These are phyloP conservation scores for Drosophila antonietae DNA, from an alignment of 2,888 invertebrate species.

Conservation along the genomic window DNA sequence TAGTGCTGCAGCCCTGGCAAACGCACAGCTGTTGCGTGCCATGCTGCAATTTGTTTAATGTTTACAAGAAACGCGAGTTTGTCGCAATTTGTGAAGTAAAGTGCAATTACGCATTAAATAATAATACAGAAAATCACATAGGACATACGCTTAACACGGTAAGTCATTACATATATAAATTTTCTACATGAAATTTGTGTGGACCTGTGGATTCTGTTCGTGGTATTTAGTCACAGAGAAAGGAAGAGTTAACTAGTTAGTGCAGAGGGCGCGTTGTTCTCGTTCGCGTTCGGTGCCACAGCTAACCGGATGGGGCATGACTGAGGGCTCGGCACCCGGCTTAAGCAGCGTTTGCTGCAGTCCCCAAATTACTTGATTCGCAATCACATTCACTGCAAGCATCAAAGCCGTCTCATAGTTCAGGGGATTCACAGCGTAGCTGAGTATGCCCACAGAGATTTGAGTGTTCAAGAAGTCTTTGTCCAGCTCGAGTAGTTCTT, in stretches of 20 bases:
- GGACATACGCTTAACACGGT: constrained; percentile 26
- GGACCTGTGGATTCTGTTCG: constrained; percentile 46
- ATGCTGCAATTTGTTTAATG: constrained; percentile 54
- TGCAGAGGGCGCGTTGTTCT: constrained; percentile 57
- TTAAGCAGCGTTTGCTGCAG: constrained; percentile 78
- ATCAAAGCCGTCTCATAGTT: constrained; percentile 78
- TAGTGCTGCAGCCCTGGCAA: constrained; percentile 23
- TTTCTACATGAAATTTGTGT: constrained; percentile 38
- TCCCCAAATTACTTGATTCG: constrained; percentile 81
- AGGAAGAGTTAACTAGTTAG: constrained; percentile 1
- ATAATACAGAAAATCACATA: background rate
- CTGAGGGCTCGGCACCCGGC: constrained; percentile 64
- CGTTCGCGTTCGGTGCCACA: constrained; percentile 67
- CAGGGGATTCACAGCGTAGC: constrained; percentile 76
- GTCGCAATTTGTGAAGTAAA: constrained; percentile 9
- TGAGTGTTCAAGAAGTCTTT: constrained; percentile 76
- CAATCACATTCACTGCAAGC: constrained; percentile 76
- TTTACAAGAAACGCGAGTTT: constrained; percentile 38
- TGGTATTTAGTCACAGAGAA: background rate
- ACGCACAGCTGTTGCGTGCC: constrained; percentile 68
- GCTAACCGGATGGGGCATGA: constrained; percentile 58
- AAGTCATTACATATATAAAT: constrained; percentile 34
- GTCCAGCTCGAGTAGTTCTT: constrained; percentile 76
- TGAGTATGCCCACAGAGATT: constrained; percentile 79
- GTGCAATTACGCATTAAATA: constrained; percentile 4